Evolutionary conservation across 2,888 invertebrate genomes (phyloP).

Genomic region (Chromoteleia sp.): DNA sequence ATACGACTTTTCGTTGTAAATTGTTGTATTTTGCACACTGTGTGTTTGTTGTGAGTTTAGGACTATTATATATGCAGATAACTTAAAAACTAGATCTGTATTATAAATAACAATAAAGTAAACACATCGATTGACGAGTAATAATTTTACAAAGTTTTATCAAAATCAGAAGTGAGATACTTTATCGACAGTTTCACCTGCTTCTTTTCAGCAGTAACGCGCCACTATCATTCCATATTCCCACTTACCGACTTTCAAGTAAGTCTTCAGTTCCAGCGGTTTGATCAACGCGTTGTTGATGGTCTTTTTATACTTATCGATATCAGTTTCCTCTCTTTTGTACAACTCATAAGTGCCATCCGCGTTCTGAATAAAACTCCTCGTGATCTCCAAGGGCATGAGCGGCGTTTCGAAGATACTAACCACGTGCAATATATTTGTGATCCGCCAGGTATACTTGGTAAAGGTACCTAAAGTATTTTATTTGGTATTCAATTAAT

Average conservation of each 20-base stretch:
- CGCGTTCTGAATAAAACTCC: constrained; percentile 87
- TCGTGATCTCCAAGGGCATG: constrained; percentile 87
- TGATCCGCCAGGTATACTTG: constrained; percentile 90
- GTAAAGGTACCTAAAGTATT: constrained; percentile 88
- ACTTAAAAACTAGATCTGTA: too few species aligned
- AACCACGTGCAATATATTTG: constrained; percentile 89
- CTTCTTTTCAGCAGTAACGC: too few species aligned
- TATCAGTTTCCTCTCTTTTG: constrained; percentile 82
- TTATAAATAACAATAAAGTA: too few species aligned
- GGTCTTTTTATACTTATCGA: constrained; percentile 82
- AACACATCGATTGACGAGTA: too few species aligned
- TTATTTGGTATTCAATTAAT: too few species aligned
- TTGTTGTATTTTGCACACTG: too few species aligned
- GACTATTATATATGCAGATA: too few species aligned
- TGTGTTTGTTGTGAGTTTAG: too few species aligned
- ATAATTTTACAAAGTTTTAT: too few species aligned
- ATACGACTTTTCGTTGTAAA: too few species aligned
- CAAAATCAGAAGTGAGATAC: too few species aligned
- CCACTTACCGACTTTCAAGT: constrained; percentile 87
- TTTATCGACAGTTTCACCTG: too few species aligned
- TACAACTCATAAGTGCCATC: constrained; percentile 87
- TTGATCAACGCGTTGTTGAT: constrained; percentile 85
- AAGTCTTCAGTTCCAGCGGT: constrained; percentile 88
- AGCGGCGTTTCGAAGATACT: constrained; percentile 90
- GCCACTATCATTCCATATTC: neutral